Conservation (phyloP, 2,797 vertebrate genomes). For the Lagorchestes hirsutus region DNA sequence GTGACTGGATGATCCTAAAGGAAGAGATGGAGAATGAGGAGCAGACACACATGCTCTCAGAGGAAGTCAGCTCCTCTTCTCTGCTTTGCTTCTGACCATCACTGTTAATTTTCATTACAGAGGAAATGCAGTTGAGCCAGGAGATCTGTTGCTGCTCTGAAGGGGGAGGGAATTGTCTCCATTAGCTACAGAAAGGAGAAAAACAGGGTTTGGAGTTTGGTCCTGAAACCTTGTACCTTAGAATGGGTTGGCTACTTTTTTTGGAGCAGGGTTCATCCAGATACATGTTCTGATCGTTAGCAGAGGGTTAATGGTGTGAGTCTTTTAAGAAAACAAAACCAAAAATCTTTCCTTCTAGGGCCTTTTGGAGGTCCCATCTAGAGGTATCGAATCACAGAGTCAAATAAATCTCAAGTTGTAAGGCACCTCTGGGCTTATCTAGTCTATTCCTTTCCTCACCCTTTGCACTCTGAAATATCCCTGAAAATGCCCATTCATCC, state of each 20-base stretch:
- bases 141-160: slow-evolving; percentile 56
- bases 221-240: slow-evolving; percentile 3
- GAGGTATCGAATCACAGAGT: neutral
- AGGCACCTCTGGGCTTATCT: neutral
- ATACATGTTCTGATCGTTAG: neutral
- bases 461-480: slow-evolving; percentile 2
- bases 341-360: neutral
- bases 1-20: neutral
- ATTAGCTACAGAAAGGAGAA: slow-evolving; percentile 34
- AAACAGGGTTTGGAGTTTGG: slow-evolving; percentile 36
- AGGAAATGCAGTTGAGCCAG: slow-evolving; percentile 66
- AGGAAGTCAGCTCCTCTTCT: slow-evolving; percentile 44
- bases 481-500: neutral
- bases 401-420: neutral
- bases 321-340: neutral
- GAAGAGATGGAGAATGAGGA: neutral
- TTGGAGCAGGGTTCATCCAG: neutral
- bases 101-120: slow-evolving; percentile 76
- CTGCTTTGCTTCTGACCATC: slow-evolving; percentile 3
- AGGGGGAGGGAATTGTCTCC: slow-evolving; percentile 3
- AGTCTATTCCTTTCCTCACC: neutral
- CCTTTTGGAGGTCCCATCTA: neutral
- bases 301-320: neutral
- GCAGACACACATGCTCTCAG: neutral
- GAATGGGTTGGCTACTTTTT: neutral